Evolutionary conservation across 2,888 invertebrate species (phyloP), one percentile per base, ranked within the genome.

Genomic region (Tromatobia lineatoria): DNA sequence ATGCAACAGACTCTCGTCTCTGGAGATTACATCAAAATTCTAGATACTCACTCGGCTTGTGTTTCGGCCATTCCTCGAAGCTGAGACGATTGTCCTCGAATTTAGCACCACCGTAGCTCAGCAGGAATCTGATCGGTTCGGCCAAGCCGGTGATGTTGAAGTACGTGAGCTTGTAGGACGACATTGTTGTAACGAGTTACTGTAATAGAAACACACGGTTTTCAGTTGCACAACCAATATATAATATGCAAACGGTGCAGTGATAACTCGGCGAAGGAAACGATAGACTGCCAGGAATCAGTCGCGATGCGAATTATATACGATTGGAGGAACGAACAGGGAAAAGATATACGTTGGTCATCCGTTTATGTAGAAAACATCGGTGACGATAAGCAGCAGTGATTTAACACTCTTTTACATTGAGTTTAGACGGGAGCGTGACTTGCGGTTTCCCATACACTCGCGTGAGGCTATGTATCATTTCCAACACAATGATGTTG

Each of bases 71-170:
- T 15, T 92, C 92, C 0, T 92, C 92, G 29, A 88, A 88, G n/a
- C 69, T 81, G 7, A 94, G 13, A 82, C 94, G 90, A n/a, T 89
- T 83, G 82, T 94, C 94, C 80, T 94, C 94, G 85, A 93, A 94
- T n/a, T 92, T 91, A 25, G 90, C 89, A 2, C 92, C 93, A 8
- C 88, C 90, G 29, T 94, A 93, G 47, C 88, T 88, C 42, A 94
- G 83, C 23, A 94, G 50, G 54, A 89, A 91, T 11, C 94, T 90
- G 38, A 94, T 90, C 18, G 94, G 90, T 82, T 94, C 94, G 10
- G 89, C 94, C 71, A 94, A 88, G 20, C 94, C 94, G 84, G 92
- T 93, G 29, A 93, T 38, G 82, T 94, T 92, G 87, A 94, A 94
- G 83, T 94, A 94, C 13, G 91, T 94, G 50, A 94, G 85, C 81